Evolutionary conservation across 2,797 vertebrate genomes (phyloP).

Genomic region (Sebastes steindachneri): DNA sequence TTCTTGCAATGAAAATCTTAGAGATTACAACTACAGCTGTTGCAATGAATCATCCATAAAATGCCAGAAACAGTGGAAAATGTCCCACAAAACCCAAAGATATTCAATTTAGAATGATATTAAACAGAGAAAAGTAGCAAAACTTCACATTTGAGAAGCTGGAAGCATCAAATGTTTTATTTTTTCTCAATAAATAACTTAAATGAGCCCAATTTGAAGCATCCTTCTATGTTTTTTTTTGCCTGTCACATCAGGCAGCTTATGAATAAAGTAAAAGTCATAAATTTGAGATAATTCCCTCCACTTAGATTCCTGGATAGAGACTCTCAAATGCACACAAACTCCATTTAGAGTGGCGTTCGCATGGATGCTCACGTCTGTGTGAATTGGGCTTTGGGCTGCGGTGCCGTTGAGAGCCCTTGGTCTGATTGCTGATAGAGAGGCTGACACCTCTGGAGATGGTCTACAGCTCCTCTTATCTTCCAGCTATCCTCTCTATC

Average conservation of each 20-base stretch:
- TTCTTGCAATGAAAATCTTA: neutral
- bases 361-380: constrained; percentile 34
- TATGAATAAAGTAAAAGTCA: neutral
- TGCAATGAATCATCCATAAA: neutral
- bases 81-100: neutral
- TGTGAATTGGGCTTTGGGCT: neutral
- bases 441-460: constrained; percentile 4
- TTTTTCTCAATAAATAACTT: neutral
- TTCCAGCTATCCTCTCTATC: neutral
- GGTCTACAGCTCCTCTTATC: constrained; percentile 19
- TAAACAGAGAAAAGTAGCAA: neutral
- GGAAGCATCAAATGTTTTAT: neutral
- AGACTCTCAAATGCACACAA: constrained; percentile 9
- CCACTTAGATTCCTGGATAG: neutral
- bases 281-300: constrained; percentile 7
- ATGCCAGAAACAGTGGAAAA: neutral
- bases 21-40: neutral
- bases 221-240: neutral
- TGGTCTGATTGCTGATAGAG: constrained; percentile 21
- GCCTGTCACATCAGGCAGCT: neutral
- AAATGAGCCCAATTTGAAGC: neutral
- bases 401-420: neutral
- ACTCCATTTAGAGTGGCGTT: neutral
- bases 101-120: neutral
- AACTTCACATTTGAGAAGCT: neutral